A percentile compares a stretch with the other conserved stretches of the same genome.
These are phyloP conservation scores for Eupithecia subfuscata DNA, from an alignment of 2,888 invertebrate species.

Conservation along the genomic window DNA sequence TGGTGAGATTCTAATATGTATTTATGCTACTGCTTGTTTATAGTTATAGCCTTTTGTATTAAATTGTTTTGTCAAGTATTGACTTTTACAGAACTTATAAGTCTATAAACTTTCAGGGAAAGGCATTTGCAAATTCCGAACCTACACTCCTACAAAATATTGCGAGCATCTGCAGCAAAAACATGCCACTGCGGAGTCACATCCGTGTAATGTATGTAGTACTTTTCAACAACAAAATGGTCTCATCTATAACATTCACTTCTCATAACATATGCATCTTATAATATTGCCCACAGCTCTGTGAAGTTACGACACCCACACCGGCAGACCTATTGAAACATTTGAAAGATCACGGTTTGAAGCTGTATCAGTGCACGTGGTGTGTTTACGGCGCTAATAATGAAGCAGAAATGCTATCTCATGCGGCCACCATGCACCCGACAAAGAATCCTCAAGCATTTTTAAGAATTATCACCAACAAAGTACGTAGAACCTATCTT, in stretches of 20 bases:
- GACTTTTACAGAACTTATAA: background rate
- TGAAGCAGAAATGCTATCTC: slow-evolving; percentile 66
- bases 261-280: background rate
- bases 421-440: slow-evolving; percentile 73
- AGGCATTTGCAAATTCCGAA: slow-evolving; percentile 61
- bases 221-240: background rate
- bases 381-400: slow-evolving; percentile 70
- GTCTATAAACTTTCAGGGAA: slow-evolving; percentile 41
- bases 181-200: slow-evolving; percentile 52
- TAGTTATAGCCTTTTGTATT: background rate
- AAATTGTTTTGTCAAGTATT: background rate
- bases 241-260: background rate
- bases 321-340: slow-evolving; percentile 64
- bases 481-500: slow-evolving; percentile 16
- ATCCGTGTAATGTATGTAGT: slow-evolving; percentile 67
- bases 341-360: slow-evolving; percentile 69
- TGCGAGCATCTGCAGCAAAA: slow-evolving; percentile 62
- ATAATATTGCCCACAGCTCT: slow-evolving; percentile 53
- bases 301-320: slow-evolving; percentile 49
- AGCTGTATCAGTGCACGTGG: slow-evolving; percentile 75
- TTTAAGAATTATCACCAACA: slow-evolving; percentile 65
- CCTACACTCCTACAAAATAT: slow-evolving; percentile 68
- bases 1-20: slow-evolving; percentile 48
- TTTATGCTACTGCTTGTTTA: background rate
- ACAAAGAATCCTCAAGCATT: slow-evolving; percentile 70